Conservation (phyloP, 37 sponge, comb jelly and placozoan species). For the Cliona cf. orientalis region DNA sequence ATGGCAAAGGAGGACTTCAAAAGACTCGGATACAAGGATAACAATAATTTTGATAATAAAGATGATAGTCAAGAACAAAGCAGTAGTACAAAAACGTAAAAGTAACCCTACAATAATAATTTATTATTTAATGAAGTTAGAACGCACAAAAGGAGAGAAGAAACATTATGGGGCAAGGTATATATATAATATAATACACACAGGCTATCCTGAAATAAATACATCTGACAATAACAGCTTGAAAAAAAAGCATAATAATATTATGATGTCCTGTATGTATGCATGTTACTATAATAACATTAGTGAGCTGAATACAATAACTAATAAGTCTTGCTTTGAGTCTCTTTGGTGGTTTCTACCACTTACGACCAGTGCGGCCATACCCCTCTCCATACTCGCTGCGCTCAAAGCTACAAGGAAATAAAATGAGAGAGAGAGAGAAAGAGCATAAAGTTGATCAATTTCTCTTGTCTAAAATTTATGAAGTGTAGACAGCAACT, state of each 20-base stretch:
- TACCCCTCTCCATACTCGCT: too few relatives aligned
- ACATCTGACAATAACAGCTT: too few relatives aligned
- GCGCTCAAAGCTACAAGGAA: too few relatives aligned
- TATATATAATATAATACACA: neutral
- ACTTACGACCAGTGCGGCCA: too few relatives aligned
- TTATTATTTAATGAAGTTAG: neutral
- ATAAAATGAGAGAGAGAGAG: too few relatives aligned
- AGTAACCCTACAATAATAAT: neutral
- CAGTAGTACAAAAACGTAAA: neutral
- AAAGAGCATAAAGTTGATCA: too few relatives aligned
- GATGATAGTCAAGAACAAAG: neutral
- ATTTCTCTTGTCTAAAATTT: too few relatives aligned
- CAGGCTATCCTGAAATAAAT: too few relatives aligned
- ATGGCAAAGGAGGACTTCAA: conserved; percentile 82
- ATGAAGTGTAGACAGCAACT: too few relatives aligned
- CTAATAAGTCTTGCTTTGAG: too few relatives aligned
- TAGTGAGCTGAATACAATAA: neutral
- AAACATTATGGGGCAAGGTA: neutral
- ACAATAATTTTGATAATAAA: neutral
- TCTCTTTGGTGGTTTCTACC: too few relatives aligned
- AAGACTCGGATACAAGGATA: conserved; percentile 66
- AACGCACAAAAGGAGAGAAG: neutral
- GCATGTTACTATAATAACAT: neutral
- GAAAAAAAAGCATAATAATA: neutral
- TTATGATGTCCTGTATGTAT: neutral